These are phyloP conservation scores for Gephyroberyx darwinii DNA, from an alignment of 2,797 vertebrate genomes.

Conservation along the genomic window DNA sequence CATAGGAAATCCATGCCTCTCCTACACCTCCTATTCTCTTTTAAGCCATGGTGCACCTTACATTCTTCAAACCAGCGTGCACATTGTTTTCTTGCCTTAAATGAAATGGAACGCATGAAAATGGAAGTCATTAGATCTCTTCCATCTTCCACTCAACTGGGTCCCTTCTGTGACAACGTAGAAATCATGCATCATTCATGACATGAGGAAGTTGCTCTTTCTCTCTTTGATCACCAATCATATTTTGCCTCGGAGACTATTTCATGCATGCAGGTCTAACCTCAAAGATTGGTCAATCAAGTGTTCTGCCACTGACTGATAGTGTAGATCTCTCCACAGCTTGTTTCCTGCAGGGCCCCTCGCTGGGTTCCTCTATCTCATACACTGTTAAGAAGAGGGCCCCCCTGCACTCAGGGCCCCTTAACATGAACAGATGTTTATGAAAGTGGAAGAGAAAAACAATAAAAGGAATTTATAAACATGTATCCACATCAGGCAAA, in stretches of 20 bases:
- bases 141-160: conserved; percentile 41
- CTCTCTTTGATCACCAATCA: conserved; percentile 64
- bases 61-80: conserved; percentile 45
- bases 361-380: conserved; percentile 46
- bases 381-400: conserved; percentile 28
- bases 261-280: conserved; percentile 42
- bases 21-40: conserved; percentile 57
- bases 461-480: conserved; percentile 72
- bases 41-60: conserved; percentile 42
- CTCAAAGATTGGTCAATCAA: conserved; percentile 53
- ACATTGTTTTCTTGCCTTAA: conserved; percentile 38
- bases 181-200: conserved; percentile 71
- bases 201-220: conserved; percentile 12
- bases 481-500: conserved; percentile 62
- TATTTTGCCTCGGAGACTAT: conserved; percentile 61
- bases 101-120: conserved; percentile 48
- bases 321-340: conserved; percentile 25
- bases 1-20: conserved; percentile 56
- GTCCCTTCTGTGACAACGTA: conserved; percentile 52
- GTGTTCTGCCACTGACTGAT: conserved; percentile 57
- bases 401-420: conserved; percentile 33
- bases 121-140: conserved; percentile 33
- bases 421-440: conserved; percentile 73
- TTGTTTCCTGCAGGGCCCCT: conserved; percentile 60
- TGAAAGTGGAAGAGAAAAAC: conserved; percentile 59